Conservation (phyloP, 1,140 invertebrate genomes). For the Drosophila nigrodunni region DNA sequence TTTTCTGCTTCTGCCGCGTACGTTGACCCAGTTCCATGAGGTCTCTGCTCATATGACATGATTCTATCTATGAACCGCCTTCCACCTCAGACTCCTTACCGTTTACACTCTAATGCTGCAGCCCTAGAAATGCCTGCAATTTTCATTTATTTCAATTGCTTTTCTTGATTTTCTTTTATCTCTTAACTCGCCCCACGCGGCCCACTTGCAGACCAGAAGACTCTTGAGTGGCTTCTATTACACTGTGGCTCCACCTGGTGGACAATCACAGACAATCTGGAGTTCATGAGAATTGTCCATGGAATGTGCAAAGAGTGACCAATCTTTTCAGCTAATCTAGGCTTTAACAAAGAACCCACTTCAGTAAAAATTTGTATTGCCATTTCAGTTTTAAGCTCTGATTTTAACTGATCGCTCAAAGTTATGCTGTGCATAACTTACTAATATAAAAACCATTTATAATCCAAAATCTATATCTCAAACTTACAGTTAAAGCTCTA, state of each 20-base stretch:
- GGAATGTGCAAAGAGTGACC: constrained; percentile 7
- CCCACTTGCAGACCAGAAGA: constrained; percentile 17
- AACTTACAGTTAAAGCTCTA: not conserved
- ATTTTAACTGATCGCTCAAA: no score
- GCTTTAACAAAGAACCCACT: no score
- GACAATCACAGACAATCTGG: constrained; percentile 9
- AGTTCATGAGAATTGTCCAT: constrained; percentile 3
- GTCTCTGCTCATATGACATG: constrained; percentile 30
- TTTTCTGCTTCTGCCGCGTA: constrained; percentile 30
- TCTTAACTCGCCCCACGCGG: not conserved
- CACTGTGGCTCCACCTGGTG: not conserved
- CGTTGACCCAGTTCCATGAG: constrained; percentile 71
- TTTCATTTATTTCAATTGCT: constrained; percentile 26
- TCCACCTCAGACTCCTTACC: not conserved
- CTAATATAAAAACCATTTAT: constrained; percentile 2
- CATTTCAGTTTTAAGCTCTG: no score
- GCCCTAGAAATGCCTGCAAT: constrained; percentile 64
- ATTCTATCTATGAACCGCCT: constrained; percentile 1
- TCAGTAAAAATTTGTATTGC: no score
- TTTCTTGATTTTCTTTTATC: constrained; percentile 11
- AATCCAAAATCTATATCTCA: not conserved
- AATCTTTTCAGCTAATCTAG: not conserved
- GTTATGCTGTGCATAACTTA: no score
- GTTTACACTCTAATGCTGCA: constrained; percentile 49
- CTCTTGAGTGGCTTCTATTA: constrained; percentile 56